Percentiles rank a stretch among this genome's conserved stretches.
These are phyloP conservation scores for Melanogrammus aeglefinus DNA, from an alignment of 2,797 vertebrate genomes.

Conservation along the genomic window DNA sequence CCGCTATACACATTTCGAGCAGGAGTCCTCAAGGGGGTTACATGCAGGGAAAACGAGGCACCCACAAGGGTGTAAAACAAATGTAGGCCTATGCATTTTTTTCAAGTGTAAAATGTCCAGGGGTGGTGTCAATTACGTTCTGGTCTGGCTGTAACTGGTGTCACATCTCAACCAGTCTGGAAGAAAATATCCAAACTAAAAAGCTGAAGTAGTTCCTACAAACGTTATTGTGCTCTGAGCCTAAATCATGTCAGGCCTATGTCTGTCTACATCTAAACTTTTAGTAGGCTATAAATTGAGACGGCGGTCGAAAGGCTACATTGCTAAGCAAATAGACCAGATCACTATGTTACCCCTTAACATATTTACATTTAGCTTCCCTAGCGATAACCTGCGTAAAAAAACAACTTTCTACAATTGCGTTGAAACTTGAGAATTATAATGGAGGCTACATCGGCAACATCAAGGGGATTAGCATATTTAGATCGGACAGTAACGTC, in stretches of 20 bases:
- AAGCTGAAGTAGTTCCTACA: neutral
- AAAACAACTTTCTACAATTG: neutral
- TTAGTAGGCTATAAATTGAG: neutral
- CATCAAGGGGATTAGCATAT: neutral
- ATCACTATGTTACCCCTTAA: neutral
- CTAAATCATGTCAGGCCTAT: neutral
- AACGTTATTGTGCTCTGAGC: neutral
- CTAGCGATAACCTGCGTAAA: neutral
- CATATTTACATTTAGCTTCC: neutral
- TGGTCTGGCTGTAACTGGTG: neutral
- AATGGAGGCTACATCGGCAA: neutral
- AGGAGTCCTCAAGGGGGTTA: constrained; percentile 23
- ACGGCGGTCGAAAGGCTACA: neutral
- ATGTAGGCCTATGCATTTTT: neutral
- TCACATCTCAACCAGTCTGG: neutral
- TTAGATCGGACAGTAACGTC: neutral
- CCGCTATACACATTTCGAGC: constrained; percentile 16
- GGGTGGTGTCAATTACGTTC: neutral
- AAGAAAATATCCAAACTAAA: neutral
- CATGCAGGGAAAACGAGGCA: constrained; percentile 11
- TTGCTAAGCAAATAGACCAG: neutral
- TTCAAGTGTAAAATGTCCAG: neutral
- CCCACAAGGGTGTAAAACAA: neutral
- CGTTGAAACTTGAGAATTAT: neutral
- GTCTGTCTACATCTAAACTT: neutral